Evolutionary conservation across 2,113 vertebrate genomes (phyloP).

Genomic region (Pao palembangensis): DNA sequence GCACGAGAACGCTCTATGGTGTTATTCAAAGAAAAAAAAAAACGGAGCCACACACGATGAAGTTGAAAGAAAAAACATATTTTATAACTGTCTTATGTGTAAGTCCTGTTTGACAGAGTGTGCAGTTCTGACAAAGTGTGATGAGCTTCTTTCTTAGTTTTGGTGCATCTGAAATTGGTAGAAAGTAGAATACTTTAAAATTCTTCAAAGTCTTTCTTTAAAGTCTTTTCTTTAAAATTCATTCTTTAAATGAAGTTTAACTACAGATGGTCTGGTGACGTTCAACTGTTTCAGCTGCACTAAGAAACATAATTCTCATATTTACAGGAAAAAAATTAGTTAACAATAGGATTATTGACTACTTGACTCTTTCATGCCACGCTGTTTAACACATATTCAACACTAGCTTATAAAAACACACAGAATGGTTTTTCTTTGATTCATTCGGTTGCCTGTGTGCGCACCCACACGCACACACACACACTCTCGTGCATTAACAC

Average conservation of each 20-base stretch:
- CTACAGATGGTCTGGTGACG: background rate
- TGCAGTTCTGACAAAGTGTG: background rate
- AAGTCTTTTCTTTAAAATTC: background rate
- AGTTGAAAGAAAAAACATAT: constrained; percentile 1
- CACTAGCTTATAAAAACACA: background rate
- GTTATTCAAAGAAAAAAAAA: constrained; percentile 9
- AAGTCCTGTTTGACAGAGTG: constrained; percentile 8
- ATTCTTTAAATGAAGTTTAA: background rate
- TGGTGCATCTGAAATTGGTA: background rate
- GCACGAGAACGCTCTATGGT: constrained; percentile 41
- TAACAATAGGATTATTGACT: no score
- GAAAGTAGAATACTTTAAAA: background rate
- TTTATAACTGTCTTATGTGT: background rate
- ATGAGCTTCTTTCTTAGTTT: background rate
- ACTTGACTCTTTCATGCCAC: no score
- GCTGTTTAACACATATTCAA: no score
- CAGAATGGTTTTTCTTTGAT: constrained; percentile 12
- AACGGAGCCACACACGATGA: constrained; percentile 7
- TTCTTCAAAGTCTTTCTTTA: no score
- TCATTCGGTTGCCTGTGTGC: background rate
- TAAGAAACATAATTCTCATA: no score
- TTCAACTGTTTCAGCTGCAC: no score
- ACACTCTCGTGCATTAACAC: background rate
- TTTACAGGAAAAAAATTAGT: no score
- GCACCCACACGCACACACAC: background rate